Conservation (phyloP, 2,797 vertebrate species). For the Urophycis tenuis region DNA sequence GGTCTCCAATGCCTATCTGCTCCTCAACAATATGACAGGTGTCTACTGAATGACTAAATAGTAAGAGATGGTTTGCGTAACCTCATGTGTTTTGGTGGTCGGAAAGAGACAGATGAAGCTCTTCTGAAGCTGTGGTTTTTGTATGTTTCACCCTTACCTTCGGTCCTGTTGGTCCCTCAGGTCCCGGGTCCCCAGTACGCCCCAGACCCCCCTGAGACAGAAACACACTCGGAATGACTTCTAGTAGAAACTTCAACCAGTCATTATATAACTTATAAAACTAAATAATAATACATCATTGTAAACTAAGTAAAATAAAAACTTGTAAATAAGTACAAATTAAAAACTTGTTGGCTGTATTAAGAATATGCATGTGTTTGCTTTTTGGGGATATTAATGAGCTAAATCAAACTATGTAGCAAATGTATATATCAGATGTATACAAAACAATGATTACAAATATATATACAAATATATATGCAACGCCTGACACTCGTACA, state of each 20-base stretch:
- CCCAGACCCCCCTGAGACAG: slow-evolving; percentile 73
- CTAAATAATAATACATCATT: neutral
- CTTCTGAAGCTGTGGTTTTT: neutral
- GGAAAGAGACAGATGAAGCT: neutral
- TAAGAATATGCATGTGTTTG: neutral
- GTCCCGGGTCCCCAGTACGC: slow-evolving; percentile 74
- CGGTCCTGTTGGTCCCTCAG: slow-evolving; percentile 73
- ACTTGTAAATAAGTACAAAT: too few relatives aligned
- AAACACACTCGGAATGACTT: neutral
- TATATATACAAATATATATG: too few relatives aligned
- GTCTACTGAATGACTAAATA: neutral
- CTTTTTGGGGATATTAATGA: neutral
- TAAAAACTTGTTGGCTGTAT: too few relatives aligned
- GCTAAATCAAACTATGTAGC: neutral
- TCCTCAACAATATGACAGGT: neutral
- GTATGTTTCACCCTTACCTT: slow-evolving; percentile 71
- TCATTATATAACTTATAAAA: neutral
- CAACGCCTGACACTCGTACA: neutral
- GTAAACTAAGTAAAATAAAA: neutral
- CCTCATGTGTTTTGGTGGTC: neutral
- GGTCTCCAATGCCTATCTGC: neutral
- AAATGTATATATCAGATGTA: neutral
- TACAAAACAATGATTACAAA: neutral
- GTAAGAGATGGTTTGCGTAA: neutral
- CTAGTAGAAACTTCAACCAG: too few relatives aligned